These are phyloP conservation scores for Nasonia giraulti DNA, from an alignment of 1,140 invertebrate species.

Conservation along the genomic window DNA sequence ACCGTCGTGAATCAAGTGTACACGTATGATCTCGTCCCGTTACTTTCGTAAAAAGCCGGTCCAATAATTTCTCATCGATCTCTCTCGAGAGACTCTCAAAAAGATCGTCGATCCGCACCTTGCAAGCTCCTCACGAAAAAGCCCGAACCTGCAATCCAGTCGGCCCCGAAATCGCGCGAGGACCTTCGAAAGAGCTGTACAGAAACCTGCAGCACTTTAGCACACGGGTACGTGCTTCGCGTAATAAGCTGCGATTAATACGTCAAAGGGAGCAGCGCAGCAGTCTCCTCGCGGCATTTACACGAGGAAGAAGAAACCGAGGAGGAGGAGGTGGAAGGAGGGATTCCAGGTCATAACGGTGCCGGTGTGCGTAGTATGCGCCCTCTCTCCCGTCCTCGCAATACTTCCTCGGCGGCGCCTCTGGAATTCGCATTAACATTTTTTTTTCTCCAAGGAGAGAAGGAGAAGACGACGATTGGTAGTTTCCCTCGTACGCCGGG, in stretches of 20 bases:
- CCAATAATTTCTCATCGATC: not conserved
- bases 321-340: not conserved
- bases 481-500: not conserved
- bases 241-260: slow-evolving; percentile 57
- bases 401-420: slow-evolving; percentile 22
- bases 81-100: not conserved
- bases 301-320: not conserved
- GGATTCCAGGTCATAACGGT: slow-evolving; percentile 66
- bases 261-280: slow-evolving; percentile 27
- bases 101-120: not conserved
- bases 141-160: too few species aligned
- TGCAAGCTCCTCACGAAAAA: not conserved
- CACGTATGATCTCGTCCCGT: not conserved
- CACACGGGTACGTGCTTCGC: slow-evolving; percentile 30
- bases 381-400: not conserved
- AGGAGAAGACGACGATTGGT: not conserved
- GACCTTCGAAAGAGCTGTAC: not conserved
- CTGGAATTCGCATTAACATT: slow-evolving; percentile 50
- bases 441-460: not conserved
- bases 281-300: slow-evolving; percentile 11
- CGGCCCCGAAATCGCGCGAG: too few species aligned
- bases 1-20: not conserved
- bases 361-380: slow-evolving; percentile 46
- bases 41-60: not conserved
- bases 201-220: too few species aligned